Evolutionary conservation across 2,888 invertebrate genomes (phyloP).

Genomic region (Tenthredo scrophulariae): DNA sequence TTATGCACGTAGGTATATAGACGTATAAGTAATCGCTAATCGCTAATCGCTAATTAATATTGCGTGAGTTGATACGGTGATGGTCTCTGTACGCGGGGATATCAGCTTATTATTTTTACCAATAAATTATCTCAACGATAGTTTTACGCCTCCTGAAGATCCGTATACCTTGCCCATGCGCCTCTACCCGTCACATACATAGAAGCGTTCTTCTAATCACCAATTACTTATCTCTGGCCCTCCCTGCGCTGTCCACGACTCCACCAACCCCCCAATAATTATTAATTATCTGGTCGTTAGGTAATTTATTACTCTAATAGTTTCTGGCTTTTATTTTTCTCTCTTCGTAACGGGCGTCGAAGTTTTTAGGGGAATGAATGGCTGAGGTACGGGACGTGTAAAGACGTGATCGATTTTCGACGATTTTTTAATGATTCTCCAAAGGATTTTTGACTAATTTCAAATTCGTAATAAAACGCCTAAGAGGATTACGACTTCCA

Average conservation of each 20-base stretch:
- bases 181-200: neutral
- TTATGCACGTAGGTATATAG: neutral
- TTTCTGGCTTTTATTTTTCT: neutral
- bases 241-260: constrained; percentile 2
- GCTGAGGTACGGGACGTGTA: neutral
- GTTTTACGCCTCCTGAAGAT: constrained; percentile 49
- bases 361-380: neutral
- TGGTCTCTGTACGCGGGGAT: constrained; percentile 12
- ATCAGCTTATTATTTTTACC: constrained; percentile 53
- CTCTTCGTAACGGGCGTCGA: neutral
- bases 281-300: constrained; percentile 22
- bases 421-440: neutral
- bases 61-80: constrained; percentile 1
- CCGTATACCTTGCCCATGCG: neutral
- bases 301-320: constrained; percentile 4
- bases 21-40: constrained; percentile 37
- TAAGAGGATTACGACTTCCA: constrained; percentile 6
- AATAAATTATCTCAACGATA: constrained; percentile 58
- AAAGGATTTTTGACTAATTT: neutral
- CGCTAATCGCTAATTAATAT: constrained; percentile 42
- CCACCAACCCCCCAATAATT: constrained; percentile 1
- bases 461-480: neutral
- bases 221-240: constrained; percentile 34
- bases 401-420: neutral
- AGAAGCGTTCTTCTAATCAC: constrained; percentile 33